Conservation (phyloP, 2,888 invertebrate species). For the Netelia fuscicornis region DNA sequence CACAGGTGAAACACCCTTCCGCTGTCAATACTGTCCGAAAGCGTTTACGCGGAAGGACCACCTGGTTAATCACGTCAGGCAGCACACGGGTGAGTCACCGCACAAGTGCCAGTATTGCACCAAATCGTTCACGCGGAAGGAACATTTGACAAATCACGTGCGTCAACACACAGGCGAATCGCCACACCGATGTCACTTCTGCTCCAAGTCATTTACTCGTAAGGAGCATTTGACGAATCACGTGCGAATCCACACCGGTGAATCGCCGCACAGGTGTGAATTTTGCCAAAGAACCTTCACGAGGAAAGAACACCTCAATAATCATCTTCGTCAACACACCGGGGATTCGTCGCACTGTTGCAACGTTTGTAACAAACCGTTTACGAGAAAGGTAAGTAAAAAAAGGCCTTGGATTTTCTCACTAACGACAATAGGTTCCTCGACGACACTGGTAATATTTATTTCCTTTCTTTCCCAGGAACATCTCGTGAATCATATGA, state of each 20-base stretch:
- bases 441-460: not conserved
- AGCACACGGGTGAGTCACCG: conserved; percentile 92
- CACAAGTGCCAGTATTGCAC: conserved; percentile 92
- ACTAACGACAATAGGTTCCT: not conserved
- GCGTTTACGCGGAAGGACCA: conserved; percentile 94
- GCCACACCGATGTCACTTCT: conserved; percentile 93
- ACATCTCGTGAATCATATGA: conserved; percentile 91
- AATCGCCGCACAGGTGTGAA: conserved; percentile 90
- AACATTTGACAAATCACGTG: conserved; percentile 94
- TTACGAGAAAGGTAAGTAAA: conserved; percentile 87
- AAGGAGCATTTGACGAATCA: conserved; percentile 95
- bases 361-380: conserved; percentile 91
- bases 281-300: conserved; percentile 90
- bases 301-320: conserved; percentile 90
- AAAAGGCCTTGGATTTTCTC: not conserved
- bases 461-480: conserved; percentile 83
- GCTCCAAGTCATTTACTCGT: conserved; percentile 93
- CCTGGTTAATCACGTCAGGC: conserved; percentile 90
- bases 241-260: conserved; percentile 88
- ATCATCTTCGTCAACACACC: conserved; percentile 90
- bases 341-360: conserved; percentile 91
- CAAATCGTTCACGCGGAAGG: conserved; percentile 92
- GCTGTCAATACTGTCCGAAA: conserved; percentile 94
- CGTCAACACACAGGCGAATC: conserved; percentile 95
- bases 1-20: conserved; percentile 89